Conservation (phyloP, 2,113 vertebrate species). For the Chloropsis cyanopogon region DNA sequence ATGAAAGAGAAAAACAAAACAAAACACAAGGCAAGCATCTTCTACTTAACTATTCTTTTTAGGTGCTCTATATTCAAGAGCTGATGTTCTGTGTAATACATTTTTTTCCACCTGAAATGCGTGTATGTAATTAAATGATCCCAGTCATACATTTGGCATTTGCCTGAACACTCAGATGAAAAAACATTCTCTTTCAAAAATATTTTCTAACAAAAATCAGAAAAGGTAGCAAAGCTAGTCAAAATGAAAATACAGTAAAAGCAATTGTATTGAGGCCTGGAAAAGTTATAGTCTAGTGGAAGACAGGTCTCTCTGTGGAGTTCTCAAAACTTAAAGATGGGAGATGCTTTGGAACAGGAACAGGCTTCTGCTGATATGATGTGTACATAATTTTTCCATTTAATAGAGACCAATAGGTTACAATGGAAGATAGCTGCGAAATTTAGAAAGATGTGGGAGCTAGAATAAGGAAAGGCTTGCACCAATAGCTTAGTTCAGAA, state of each 20-base stretch:
- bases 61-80: background rate
- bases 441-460: background rate
- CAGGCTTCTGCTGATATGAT: rapidly evolving
- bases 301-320: rapidly evolving
- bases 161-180: background rate
- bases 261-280: background rate
- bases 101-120: background rate
- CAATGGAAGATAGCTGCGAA: background rate
- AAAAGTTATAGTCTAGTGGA: background rate
- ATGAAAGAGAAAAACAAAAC: background rate
- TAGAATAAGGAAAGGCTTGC: background rate
- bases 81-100: background rate
- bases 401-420: background rate
- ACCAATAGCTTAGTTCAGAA: background rate
- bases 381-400: background rate
- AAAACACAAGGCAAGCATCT: background rate
- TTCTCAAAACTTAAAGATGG: background rate
- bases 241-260: background rate
- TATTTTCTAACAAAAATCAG: background rate
- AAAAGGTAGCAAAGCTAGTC: background rate
- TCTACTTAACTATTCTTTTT: background rate
- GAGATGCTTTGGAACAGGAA: background rate
- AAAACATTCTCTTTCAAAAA: background rate
- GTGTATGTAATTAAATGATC: background rate
- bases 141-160: background rate